phyloP scores from a whole-genome alignment of 2,888 invertebrate genomes.

The Diaphora mendica region DNA sequence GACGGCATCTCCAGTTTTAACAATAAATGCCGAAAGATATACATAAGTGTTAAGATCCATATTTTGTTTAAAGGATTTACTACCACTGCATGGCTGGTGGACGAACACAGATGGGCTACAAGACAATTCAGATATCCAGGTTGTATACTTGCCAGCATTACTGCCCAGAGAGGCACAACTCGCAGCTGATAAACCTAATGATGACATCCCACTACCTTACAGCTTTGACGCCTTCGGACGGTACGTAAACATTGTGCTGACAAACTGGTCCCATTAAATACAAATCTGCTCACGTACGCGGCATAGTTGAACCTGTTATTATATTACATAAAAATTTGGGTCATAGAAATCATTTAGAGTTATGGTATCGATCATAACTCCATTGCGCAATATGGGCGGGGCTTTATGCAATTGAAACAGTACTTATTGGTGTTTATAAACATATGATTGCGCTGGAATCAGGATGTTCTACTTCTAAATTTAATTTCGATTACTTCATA shows the following conservation, averaged over 20 bases:
- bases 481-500: conserved; percentile 6
- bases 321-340: conserved; percentile 27
- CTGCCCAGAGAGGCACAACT: conserved; percentile 79
- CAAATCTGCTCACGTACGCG: conserved; percentile 19
- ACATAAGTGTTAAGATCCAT: no score
- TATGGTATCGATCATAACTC: conserved; percentile 20
- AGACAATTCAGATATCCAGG: conserved; percentile 82
- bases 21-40: not conserved
- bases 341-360: conserved; percentile 25
- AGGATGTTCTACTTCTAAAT: conserved; percentile 24
- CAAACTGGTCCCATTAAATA: conserved; percentile 2
- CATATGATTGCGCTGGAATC: conserved; percentile 15
- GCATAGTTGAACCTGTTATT: conserved; percentile 16
- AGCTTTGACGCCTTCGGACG: conserved; percentile 88
- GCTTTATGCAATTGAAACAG: conserved; percentile 17
- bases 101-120: conserved; percentile 56
- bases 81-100: conserved; percentile 72
- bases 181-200: conserved; percentile 59
- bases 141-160: conserved; percentile 87
- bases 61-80: conserved; percentile 61
- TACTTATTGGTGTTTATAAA: conserved; percentile 18
- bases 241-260: conserved; percentile 6
- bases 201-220: conserved; percentile 83
- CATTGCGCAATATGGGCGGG: conserved; percentile 26
- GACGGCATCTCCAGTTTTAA: not conserved